Conservation (phyloP, 2,113 vertebrate species). For the Thryonomys swinderianus region DNA sequence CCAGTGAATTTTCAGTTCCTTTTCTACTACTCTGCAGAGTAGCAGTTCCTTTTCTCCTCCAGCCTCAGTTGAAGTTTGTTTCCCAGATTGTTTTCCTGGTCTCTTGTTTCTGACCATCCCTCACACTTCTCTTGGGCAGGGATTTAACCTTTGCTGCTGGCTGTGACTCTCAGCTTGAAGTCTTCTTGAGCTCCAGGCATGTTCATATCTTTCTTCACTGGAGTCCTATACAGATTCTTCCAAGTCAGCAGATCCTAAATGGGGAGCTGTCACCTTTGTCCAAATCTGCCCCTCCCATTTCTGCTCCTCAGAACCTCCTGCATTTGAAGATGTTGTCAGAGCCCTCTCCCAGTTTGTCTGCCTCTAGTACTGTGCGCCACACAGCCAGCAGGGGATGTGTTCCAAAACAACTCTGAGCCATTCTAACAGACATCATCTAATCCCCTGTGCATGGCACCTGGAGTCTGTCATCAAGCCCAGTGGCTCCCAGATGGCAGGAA, state of each 20-base stretch:
- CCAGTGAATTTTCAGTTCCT: not conserved
- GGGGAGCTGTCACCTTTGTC: not conserved
- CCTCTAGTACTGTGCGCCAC: not conserved
- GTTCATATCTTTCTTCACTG: not conserved
- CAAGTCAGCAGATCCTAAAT: not conserved
- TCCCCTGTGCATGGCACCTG: not conserved
- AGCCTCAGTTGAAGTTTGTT: not conserved
- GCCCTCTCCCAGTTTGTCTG: not conserved
- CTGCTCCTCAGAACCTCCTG: too few relatives aligned
- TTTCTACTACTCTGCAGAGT: not conserved
- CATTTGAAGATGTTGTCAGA: not conserved
- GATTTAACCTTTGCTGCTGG: not conserved
- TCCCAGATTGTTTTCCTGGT: not conserved
- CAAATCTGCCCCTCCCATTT: not conserved
- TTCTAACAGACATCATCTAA: not conserved
- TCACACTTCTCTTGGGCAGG: not conserved
- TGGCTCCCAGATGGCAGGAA: not conserved
- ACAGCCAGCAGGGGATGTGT: not conserved
- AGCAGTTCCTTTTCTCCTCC: not conserved
- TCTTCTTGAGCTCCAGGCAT: not conserved
- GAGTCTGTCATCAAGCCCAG: not conserved
- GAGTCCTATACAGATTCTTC: not conserved
- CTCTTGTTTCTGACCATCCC: not conserved
- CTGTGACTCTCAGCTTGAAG: not conserved
- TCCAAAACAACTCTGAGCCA: not conserved